Base-by-base conservation (phyloP, 2,888 invertebrate genomes). In the Anarsia innoxiella region DNA sequence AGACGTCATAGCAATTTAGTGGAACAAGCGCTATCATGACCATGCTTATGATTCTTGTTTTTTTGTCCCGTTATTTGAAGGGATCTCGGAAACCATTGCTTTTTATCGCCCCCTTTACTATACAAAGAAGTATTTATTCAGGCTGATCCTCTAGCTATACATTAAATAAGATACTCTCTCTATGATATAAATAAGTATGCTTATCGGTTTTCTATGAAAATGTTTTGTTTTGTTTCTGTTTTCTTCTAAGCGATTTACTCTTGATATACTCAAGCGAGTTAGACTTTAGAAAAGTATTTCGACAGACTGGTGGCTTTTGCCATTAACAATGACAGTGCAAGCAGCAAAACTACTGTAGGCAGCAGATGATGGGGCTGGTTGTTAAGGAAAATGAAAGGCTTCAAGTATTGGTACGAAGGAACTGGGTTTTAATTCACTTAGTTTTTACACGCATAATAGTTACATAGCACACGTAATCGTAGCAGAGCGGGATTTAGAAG, bases 61-160 rank as follows among this genome's bases (percentile, higher is more conserved):
- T 36, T 16, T 30, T 34, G 26, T 35, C 33, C 28, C n/a, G n/a
- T 35, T 39, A 36, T 39, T 36, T 31, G 27, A 31, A 31, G 35
- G 35, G 31, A 9, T 15, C 14, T 36, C 19, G 39, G 31, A 27
- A 31, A 23, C 35, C 39, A 39, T 39, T 39, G 31, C 14, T 39
- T 39, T 39, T 39, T 39, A 39, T 39, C 36, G 23, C 23, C 31
- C 14, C 27, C 26, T 31, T 26, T 12, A n/a, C 29, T 30, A 34
- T 34, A 19, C 26, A 11, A 13, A 30, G 13, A 23, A 25, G 29
- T 34, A 34, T 39, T 34, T 34, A 29, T 29, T 32, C 11, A 14
- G 25, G 15, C 13, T 25, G 9, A 26, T 33, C 10, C 33, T 33
- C 26, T 33, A n/a, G 25, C 2, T 9, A 19, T 19, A 5, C 19